phyloP scores from a whole-genome alignment of 2,888 invertebrate species.

The Kuschelorhynchus macadamiae region DNA sequence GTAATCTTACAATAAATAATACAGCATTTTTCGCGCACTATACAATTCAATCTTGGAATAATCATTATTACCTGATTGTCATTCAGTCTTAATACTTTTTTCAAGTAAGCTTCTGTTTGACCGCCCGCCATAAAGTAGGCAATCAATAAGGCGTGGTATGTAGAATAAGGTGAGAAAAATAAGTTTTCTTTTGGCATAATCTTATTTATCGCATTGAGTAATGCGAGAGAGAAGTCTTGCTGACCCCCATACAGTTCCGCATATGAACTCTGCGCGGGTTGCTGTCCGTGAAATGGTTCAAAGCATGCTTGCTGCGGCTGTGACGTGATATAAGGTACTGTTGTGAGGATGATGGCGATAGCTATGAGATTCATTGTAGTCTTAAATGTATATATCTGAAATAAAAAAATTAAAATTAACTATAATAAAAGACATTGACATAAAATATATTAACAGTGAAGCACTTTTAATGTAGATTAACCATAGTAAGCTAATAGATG shows the following conservation, averaged over 20 bases:
- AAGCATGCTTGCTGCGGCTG: conserved; percentile 68
- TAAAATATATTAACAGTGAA: too few species aligned
- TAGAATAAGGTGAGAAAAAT: conserved; percentile 91
- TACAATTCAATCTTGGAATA: too few species aligned
- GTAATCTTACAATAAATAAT: too few species aligned
- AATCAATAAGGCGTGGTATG: conserved; percentile 83
- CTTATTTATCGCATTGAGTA: conserved; percentile 78
- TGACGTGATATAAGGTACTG: conserved; percentile 17
- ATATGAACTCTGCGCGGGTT: conserved; percentile 57
- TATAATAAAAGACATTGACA: too few species aligned
- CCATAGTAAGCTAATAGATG: too few species aligned
- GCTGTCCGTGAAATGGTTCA: conserved; percentile 66
- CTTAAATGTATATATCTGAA: too few species aligned
- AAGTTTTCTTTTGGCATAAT: conserved; percentile 79
- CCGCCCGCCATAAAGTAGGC: conserved; percentile 84
- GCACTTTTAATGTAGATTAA: too few species aligned
- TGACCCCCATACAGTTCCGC: conserved; percentile 73
- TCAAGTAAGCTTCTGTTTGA: conserved; percentile 78
- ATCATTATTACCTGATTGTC: conserved; percentile 72
- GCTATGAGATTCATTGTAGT: conserved; percentile 23
- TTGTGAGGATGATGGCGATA: conserved; percentile 59
- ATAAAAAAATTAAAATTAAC: too few species aligned
- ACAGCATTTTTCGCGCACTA: too few species aligned
- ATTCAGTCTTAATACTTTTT: conserved; percentile 75
- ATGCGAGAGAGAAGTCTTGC: conserved; percentile 79